Base-by-base conservation (phyloP, 2,888 invertebrate genomes). In the Hypsopygia costalis region DNA sequence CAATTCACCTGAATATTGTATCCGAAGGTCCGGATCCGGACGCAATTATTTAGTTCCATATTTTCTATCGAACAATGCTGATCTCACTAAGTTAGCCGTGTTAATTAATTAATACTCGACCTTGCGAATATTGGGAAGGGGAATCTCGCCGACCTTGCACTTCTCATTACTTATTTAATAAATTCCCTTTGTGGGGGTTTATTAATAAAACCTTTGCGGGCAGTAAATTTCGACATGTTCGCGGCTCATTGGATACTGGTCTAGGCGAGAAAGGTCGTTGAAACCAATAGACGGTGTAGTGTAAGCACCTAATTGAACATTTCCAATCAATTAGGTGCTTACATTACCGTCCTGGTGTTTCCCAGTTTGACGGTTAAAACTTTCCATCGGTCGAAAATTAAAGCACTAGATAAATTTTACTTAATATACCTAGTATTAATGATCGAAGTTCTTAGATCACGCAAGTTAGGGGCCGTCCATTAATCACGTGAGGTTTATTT, bases 301-400 rank as follows among this genome's bases (percentile, higher is more conserved):
- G 11, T 48, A 34, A 42, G 47, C 48, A 54, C 47, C 42, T 51
- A 51, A 54, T 51, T 47, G 52, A 16, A 16, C 16, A 16, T 53
- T 58, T 58, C 53, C 55, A 50, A 30, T 46, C 41, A 47, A 55
- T 58, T 58, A 55, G 46, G 42, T 48, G 47, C 49, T 46, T 36
- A 52, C 44, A 40, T 43, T 36, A 40, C 37, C 29, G 40, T 32
- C 21, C 1, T n/a, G n/a, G n/a, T n/a, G n/a, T n/a, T n/a, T n/a
- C n/a, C n/a, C n/a, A n/a, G n/a, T n/a, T n/a, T n/a, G n/a, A n/a
- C n/a, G n/a, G n/a, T n/a, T n/a, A n/a, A n/a, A n/a, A n/a, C n/a
- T n/a, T n/a, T n/a, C n/a, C n/a, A n/a, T n/a, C n/a, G n/a, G n/a
- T n/a, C n/a, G n/a, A n/a, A n/a, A n/a, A n/a, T n/a, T n/a, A n/a